Conservation (phyloP, 2,888 invertebrate species). For the Ornithoptera priamus region DNA sequence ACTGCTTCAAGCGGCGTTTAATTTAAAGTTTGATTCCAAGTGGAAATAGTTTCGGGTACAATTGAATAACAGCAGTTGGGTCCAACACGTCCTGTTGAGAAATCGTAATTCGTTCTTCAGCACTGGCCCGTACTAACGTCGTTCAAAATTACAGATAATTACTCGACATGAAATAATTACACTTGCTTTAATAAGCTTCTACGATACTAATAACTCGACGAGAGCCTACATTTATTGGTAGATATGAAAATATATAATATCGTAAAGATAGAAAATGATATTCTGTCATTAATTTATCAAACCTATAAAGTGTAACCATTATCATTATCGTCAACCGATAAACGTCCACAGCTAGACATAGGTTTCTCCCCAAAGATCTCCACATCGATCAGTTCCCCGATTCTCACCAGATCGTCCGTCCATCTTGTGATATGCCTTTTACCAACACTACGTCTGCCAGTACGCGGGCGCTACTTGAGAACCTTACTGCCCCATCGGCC, state of each 20-base stretch:
- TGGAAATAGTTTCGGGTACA: constrained; percentile 28
- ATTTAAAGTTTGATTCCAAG: constrained; percentile 31
- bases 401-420: too few species aligned
- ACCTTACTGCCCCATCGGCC: too few species aligned
- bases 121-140: constrained; percentile 12
- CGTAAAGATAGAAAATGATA: not conserved
- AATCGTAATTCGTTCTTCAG: constrained; percentile 12
- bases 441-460: too few species aligned
- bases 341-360: too few species aligned
- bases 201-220: not conserved
- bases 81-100: constrained; percentile 28
- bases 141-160: constrained; percentile 20
- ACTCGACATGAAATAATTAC: constrained; percentile 10
- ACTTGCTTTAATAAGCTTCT: not conserved
- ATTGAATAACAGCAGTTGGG: constrained; percentile 30
- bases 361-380: too few species aligned
- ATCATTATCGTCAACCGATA: too few species aligned
- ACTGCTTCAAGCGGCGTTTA: constrained; percentile 23
- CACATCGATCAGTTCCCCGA: too few species aligned
- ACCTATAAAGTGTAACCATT: not conserved
- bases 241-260: not conserved
- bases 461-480: too few species aligned
- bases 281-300: not conserved
- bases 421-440: too few species aligned
- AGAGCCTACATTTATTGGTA: not conserved